Percentiles rank a stretch among this genome's conserved stretches.
Conservation (phyloP, 2,797 vertebrate species). For the Pogoniulus pusillus region DNA sequence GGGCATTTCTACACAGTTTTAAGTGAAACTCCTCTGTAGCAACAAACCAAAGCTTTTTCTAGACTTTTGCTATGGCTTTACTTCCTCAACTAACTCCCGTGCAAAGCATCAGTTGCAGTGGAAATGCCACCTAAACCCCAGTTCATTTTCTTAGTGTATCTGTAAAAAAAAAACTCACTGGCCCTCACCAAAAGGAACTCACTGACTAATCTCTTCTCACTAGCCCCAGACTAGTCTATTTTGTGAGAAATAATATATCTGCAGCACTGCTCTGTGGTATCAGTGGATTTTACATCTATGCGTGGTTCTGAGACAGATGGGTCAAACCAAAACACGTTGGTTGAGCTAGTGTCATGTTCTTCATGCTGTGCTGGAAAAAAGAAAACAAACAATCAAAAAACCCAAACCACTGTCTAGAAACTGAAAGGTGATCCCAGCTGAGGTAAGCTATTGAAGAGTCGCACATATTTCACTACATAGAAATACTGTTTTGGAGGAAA, state of each 20-base stretch:
- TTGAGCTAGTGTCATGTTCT: neutral
- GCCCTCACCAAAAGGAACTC: neutral
- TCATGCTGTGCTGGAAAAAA: neutral
- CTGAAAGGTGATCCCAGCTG: neutral
- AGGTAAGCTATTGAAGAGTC: neutral
- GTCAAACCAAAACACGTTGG: neutral
- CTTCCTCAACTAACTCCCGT: neutral
- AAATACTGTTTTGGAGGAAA: slow-evolving; percentile 32
- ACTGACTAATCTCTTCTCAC: neutral
- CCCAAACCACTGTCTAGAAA: neutral
- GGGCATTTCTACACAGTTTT: neutral
- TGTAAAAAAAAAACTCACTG: neutral
- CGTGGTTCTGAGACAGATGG: neutral
- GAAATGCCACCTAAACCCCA: neutral
- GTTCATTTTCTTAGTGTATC: neutral
- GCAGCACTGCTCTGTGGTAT: neutral
- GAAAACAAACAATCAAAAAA: neutral
- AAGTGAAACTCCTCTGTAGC: neutral
- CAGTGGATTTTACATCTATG: neutral
- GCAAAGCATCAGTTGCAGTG: neutral
- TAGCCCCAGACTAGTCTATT: neutral
- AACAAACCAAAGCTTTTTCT: neutral
- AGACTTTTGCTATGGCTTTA: neutral
- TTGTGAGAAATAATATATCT: neutral
- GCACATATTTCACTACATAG: slow-evolving; percentile 3